phyloP scores from a whole-genome alignment of 2,797 vertebrate species.

The Dermochelys coriacea region DNA sequence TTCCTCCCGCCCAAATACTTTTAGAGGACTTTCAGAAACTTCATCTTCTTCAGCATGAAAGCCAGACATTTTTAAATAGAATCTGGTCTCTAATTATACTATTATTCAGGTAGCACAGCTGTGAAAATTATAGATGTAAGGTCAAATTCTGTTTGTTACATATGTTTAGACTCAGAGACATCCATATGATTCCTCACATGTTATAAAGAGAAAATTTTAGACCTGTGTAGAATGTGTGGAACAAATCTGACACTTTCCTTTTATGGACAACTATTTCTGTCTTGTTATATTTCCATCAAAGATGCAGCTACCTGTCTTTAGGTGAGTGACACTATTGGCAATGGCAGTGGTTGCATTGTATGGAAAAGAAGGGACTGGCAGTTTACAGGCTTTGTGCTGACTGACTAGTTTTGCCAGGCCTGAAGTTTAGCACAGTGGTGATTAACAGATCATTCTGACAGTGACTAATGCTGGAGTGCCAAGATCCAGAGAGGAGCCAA shows the following conservation, averaged over 20 bases:
- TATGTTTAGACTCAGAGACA: neutral
- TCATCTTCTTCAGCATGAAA: neutral
- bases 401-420: neutral
- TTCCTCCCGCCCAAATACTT: neutral
- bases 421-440: neutral
- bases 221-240: neutral
- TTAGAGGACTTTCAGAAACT: constrained; percentile 6
- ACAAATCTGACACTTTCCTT: fast-evolving
- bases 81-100: neutral
- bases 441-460: neutral
- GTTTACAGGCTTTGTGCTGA: neutral
- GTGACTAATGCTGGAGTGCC: neutral
- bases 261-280: neutral
- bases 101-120: fast-evolving
- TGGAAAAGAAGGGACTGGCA: neutral
- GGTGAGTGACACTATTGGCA: neutral
- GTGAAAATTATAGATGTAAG: neutral
- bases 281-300: neutral
- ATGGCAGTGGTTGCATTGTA: neutral
- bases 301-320: neutral
- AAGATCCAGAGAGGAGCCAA: neutral
- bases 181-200: fast-evolving
- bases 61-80: neutral
- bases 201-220: neutral
- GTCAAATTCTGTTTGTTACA: neutral